Evolutionary conservation across 2,113 vertebrate species (phyloP), one percentile per base, ranked within the genome.

Genomic region (Hemiscyllium ocellatum): DNA sequence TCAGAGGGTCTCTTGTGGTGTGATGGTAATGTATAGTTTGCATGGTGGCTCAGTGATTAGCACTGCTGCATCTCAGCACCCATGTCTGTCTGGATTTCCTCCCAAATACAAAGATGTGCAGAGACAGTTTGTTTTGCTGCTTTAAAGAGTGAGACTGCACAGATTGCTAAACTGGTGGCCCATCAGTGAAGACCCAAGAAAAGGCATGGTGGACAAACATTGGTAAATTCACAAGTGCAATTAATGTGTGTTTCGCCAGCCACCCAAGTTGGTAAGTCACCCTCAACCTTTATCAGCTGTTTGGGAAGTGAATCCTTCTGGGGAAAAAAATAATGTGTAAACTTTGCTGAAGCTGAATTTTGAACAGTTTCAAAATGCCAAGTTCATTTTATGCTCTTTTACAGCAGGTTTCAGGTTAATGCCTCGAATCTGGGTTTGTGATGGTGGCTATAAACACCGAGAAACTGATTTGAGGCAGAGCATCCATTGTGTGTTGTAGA

Each of bases 181-280:
- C 97, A 97, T 33, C 99, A 99, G 97, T 98, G 97, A 96, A 97
- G 96, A 96, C 97, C 98, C 19, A 99, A 99, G 97, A 99, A 97
- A 96, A 98, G 98, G 96, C 96, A 96, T 0, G 98, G 98, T 29
- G 91, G 65, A 29, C 97, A 97, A 42, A 97, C 98, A 13, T 96
- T 98, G 33, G 97, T 99, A 96, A 99, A 98, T 96, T 99, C 98
- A 97, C 98, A 97, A 96, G 98, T 99, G 98, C 98, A 98, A 96
- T 96, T 98, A 96, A 99, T 98, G 97, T 97, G 97, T 94, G 97
- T 98, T 0, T 97, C 98, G 91, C 97, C 98, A 0, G 97, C 98
- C 83, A 97, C 97, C 37, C 97, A 97, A 95, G 98, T 98, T 95
- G 98, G 98, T 99, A 98, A 96, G 96, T 83, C 24, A 94, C 26